Percentiles rank a stretch among this genome's conserved stretches.
Conservation (phyloP, 2,888 invertebrate species). For the Trissonchulus sp. region DNA sequence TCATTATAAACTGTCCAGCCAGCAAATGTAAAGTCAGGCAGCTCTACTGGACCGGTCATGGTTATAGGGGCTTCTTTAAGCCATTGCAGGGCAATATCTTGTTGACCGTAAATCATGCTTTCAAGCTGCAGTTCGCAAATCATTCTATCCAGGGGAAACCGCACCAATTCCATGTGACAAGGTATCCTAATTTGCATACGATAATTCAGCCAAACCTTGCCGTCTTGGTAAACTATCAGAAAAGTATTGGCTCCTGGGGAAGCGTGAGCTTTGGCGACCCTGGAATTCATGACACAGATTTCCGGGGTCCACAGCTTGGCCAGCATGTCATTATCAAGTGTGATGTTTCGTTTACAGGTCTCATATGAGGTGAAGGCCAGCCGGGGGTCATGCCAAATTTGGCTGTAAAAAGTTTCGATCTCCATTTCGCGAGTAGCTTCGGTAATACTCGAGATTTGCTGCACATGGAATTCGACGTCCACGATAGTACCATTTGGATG, state of each 20-base stretch:
- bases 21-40: constrained; percentile 14
- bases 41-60: not conserved
- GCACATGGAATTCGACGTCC: constrained; percentile 6
- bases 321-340: constrained; percentile 3
- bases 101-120: constrained; percentile 3
- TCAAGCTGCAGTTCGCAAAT: constrained; percentile 15
- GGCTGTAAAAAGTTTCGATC: constrained; percentile 15
- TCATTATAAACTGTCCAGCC: not conserved
- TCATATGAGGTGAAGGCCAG: not conserved
- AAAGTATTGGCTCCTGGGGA: constrained; percentile 23
- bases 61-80: constrained; percentile 11
- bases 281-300: constrained; percentile 14
- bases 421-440: constrained; percentile 26
- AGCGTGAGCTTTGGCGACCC: constrained; percentile 1
- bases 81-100: constrained; percentile 20
- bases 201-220: constrained; percentile 28
- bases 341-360: constrained; percentile 18
- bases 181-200: constrained; percentile 23
- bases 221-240: constrained; percentile 22
- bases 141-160: constrained; percentile 22
- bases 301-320: constrained; percentile 11
- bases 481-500: not conserved
- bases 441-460: constrained; percentile 12
- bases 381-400: constrained; percentile 18
- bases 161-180: constrained; percentile 15